phyloP scores from a whole-genome alignment of 2,113 vertebrate genomes.

The Plecturocebus donacophilus region DNA sequence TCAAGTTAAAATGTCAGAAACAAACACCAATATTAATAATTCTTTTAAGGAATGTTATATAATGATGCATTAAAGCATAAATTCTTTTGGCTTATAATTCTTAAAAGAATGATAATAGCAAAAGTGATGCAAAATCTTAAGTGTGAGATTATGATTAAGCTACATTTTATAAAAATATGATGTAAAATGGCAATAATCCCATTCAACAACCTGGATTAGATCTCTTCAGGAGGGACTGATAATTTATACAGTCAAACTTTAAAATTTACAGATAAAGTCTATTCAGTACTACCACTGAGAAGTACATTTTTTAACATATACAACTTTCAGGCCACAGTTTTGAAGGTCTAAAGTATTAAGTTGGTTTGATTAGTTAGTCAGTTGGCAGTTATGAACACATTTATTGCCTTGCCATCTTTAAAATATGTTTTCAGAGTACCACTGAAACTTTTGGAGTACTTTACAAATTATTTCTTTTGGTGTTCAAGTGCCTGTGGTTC shows the following conservation, averaged over 20 bases:
- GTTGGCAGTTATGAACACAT: slow-evolving; percentile 99
- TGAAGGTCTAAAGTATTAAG: slow-evolving; percentile 99
- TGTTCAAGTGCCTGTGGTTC: slow-evolving; percentile 99
- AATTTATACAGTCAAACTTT: slow-evolving; percentile 99
- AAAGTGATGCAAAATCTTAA: slow-evolving; percentile 92
- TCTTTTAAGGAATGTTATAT: slow-evolving; percentile 97
- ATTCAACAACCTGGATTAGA: slow-evolving; percentile 94
- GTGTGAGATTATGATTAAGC: slow-evolving; percentile 93
- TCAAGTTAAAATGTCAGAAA: slow-evolving; percentile 94
- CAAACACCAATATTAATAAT: slow-evolving; percentile 95
- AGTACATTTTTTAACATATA: slow-evolving; percentile 91
- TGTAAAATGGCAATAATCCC: slow-evolving; percentile 95
- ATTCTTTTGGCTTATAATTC: slow-evolving; percentile 99
- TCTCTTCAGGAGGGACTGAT: slow-evolving; percentile 92
- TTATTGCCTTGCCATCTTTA: slow-evolving; percentile 99
- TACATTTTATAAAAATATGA: slow-evolving; percentile 95
- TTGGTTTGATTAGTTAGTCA: slow-evolving; percentile 99
- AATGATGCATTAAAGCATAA: slow-evolving; percentile 98
- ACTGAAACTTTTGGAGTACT: slow-evolving; percentile 99
- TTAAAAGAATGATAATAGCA: slow-evolving; percentile 93
- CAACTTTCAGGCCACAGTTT: slow-evolving; percentile 98
- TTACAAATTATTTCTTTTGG: slow-evolving; percentile 99
- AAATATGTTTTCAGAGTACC: slow-evolving; percentile 99
- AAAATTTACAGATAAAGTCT: slow-evolving; percentile 97
- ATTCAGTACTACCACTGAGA: slow-evolving; percentile 88